Base-by-base conservation (phyloP, 2,113 vertebrate genomes). In the Vidua macroura region DNA sequence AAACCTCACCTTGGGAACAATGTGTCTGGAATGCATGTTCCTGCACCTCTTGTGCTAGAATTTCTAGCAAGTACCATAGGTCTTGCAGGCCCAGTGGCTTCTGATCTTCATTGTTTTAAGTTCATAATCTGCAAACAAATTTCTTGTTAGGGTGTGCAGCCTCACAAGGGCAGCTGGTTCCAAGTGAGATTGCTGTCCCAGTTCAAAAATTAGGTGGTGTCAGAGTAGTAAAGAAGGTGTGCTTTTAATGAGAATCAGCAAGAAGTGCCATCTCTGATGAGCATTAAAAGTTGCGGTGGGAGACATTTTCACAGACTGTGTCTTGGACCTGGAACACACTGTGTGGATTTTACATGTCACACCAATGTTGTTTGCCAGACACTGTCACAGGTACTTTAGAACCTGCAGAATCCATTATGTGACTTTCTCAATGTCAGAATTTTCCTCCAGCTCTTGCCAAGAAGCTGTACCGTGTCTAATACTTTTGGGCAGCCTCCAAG, bases 401-500 rank as follows among this genome's bases (percentile, higher is more conserved):
- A 51, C 10, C 15, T 62, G 23, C 19, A 87, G 75, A 94, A 91
- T 87, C 78, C 56, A 56, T 78, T 73, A 13, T 25, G 53, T 92
- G 83, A 91, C 83, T 88, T 88, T 90, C 76, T 90, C 1, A 2
- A 80, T 84, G 64, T 84, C 84, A 88, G 58, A 95, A 69, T 89
- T 90, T 94, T 95, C 33, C 41, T 92, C 23, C 18, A 85, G 28
- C 53, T 79, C 84, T 90, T 96, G 89, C 70, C 86, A 95, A 43
- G 75, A 73, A 59, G 83, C 19, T 12, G 14, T 58, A 58, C 20
- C 0, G 0, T 93, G n/a, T 76, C 76, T 92, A 90, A 83, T 92
- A 52, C n/a, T 52, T 44, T 78, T 96, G 73, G 72, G 88, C 62
- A 90, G 63, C 70, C 58, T 96, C 91, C 92, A 95, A 75, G 53